Conservation (phyloP, 1,140 invertebrate genomes). For the Aculops lycopersici region DNA sequence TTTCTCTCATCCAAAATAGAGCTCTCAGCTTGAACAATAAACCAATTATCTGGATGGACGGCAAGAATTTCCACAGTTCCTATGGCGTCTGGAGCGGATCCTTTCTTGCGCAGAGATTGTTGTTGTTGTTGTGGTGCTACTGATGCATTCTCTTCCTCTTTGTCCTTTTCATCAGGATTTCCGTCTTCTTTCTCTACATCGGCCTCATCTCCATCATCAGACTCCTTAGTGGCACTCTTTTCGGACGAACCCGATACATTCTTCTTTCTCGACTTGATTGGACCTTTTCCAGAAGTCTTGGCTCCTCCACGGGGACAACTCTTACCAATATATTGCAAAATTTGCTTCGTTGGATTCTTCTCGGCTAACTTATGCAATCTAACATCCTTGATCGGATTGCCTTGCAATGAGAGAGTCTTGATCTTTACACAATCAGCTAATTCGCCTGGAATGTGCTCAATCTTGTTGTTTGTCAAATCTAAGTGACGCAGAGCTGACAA, state of each 20-base stretch:
- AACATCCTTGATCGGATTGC: conserved; percentile 34
- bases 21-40: conserved; percentile 2
- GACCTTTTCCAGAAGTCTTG: not conserved
- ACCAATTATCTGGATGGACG: conserved; percentile 1
- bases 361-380: conserved; percentile 33
- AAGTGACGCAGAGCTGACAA: conserved; percentile 30
- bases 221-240: not conserved
- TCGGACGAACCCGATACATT: too few species aligned
- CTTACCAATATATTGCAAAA: conserved; percentile 29
- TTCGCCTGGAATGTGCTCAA: conserved; percentile 27
- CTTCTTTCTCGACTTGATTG: not conserved
- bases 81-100: too few species aligned
- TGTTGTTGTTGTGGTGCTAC: not conserved
- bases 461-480: conserved; percentile 30
- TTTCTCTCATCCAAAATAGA: conserved; percentile 12
- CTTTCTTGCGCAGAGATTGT: too few species aligned
- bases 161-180: too few species aligned
- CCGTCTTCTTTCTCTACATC: too few species aligned
- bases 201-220: too few species aligned
- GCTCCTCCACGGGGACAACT: conserved; percentile 21
- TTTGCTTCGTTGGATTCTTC: conserved; percentile 25
- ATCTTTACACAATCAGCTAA: conserved; percentile 28
- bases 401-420: conserved; percentile 18
- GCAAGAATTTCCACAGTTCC: not conserved
- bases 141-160: not conserved